Evolutionary conservation across 1,140 invertebrate species (phyloP).

Genomic region (Leptoteleia sp.): DNA sequence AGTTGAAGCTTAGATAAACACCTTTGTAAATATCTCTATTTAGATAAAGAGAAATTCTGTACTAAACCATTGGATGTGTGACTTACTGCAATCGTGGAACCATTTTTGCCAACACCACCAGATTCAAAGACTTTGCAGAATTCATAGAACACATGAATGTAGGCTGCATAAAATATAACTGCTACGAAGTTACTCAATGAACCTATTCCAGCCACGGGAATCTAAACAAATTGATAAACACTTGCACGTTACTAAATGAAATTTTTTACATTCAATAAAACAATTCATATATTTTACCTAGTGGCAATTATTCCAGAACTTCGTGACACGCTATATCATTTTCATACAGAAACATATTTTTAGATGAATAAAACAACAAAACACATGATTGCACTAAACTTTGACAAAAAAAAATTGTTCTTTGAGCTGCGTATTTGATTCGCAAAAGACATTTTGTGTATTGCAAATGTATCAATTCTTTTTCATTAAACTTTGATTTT

Average conservation of each 20-base stretch:
- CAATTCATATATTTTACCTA: conserved; percentile 21
- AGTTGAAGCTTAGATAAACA: conserved; percentile 21
- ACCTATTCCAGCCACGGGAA: conserved; percentile 82
- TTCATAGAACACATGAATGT: conserved; percentile 84
- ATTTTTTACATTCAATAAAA: conserved; percentile 2
- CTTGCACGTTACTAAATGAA: conserved; percentile 56
- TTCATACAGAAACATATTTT: too few relatives aligned
- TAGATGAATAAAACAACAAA: too few relatives aligned
- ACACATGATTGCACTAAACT: too few relatives aligned
- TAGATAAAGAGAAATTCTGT: conserved; percentile 23
- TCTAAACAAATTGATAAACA: conserved; percentile 80
- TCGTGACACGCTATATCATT: conserved; percentile 61
- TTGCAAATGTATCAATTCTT: conserved; percentile 2
- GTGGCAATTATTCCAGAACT: conserved; percentile 31
- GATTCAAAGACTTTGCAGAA: conserved; percentile 85
- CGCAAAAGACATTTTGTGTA: background rate
- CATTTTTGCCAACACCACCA: conserved; percentile 95
- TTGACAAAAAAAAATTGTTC: too few relatives aligned
- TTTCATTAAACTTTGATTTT: background rate
- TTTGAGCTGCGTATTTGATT: conserved; percentile 36
- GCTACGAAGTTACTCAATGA: conserved; percentile 82
- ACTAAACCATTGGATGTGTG: conserved; percentile 35
- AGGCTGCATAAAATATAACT: conserved; percentile 84
- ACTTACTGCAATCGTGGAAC: conserved; percentile 95
- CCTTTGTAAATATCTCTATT: conserved; percentile 9